Percentiles rank a stretch among this genome's conserved stretches.
These are phyloP conservation scores for Eubucco bourcierii DNA, from an alignment of 2,113 vertebrate species.

Conservation along the genomic window DNA sequence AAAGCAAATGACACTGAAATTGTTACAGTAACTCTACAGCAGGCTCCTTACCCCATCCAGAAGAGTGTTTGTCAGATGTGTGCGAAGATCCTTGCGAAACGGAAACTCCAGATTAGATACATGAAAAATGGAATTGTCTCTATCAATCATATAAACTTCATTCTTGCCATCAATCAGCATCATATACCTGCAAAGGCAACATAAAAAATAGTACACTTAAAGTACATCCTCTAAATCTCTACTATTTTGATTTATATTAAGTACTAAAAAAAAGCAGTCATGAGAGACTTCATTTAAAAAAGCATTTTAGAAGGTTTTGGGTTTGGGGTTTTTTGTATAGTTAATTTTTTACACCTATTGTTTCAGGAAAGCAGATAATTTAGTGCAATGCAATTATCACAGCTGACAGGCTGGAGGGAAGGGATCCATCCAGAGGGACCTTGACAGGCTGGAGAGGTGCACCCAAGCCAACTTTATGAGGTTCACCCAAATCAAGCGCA, in stretches of 20 bases:
- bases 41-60: conserved; percentile 91
- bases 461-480: too few species aligned
- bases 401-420: too few species aligned
- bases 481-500: too few species aligned
- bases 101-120: conserved; percentile 95
- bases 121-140: conserved; percentile 94
- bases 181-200: conserved; percentile 87
- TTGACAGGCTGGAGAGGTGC: too few species aligned
- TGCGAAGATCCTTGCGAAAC: conserved; percentile 90
- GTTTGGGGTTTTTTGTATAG: neutral
- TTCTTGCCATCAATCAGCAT: conserved; percentile 96
- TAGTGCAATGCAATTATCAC: neutral
- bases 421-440: too few species aligned
- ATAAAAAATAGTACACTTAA: neutral
- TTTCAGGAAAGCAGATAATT: neutral
- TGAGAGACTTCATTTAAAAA: neutral
- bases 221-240: neutral
- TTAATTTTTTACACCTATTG: neutral
- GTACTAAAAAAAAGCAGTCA: neutral
- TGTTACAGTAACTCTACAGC: neutral
- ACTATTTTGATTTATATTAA: neutral
- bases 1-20: neutral
- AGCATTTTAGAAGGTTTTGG: neutral
- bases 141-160: conserved; percentile 96
- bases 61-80: conserved; percentile 90